Percentiles rank a stretch among this genome's conserved stretches.
phyloP scores from a whole-genome alignment of 2,113 vertebrate species.

The Albula goreensis region DNA sequence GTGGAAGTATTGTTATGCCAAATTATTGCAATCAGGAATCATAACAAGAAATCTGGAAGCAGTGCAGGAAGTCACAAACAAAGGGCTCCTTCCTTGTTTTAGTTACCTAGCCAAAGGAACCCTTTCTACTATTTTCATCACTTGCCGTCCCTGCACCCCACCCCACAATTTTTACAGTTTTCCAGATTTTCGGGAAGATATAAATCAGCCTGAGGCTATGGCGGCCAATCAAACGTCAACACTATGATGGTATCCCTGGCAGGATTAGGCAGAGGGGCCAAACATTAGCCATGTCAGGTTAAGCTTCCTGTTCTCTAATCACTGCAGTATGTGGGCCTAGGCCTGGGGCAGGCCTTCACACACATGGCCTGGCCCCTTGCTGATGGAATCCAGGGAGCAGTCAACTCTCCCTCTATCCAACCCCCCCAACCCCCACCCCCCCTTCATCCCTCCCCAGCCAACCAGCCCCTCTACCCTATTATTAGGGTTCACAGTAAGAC shows the following conservation, averaged over 20 bases:
- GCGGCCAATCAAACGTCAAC: conserved; percentile 65
- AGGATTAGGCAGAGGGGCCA: conserved; percentile 76
- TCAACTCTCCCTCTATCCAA: neutral
- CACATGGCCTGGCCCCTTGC: conserved; percentile 36
- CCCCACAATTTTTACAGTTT: neutral
- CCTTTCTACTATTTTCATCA: conserved; percentile 22
- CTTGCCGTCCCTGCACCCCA: conserved; percentile 33
- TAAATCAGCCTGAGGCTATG: conserved; percentile 69
- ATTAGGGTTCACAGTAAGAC: conserved; percentile 53
- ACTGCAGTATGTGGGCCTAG: conserved; percentile 71
- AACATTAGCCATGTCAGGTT: conserved; percentile 80
- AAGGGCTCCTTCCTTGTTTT: conserved; percentile 26
- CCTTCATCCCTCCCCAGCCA: conserved; percentile 47
- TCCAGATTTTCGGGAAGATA: conserved; percentile 57
- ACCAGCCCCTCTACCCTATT: conserved; percentile 44
- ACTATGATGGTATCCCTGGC: conserved; percentile 63
- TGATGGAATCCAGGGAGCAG: conserved; percentile 57
- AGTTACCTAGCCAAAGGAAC: conserved; percentile 43
- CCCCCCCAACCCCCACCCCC: conserved; percentile 20
- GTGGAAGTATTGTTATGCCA: neutral
- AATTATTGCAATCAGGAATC: neutral
- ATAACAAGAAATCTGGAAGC: conserved; percentile 23
- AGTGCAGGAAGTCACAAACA: conserved; percentile 17
- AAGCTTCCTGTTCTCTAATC: conserved; percentile 82
- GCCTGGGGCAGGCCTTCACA: conserved; percentile 43